These are phyloP conservation scores for Electrophaes corylata DNA, from an alignment of 2,888 invertebrate genomes.

Conservation along the genomic window DNA sequence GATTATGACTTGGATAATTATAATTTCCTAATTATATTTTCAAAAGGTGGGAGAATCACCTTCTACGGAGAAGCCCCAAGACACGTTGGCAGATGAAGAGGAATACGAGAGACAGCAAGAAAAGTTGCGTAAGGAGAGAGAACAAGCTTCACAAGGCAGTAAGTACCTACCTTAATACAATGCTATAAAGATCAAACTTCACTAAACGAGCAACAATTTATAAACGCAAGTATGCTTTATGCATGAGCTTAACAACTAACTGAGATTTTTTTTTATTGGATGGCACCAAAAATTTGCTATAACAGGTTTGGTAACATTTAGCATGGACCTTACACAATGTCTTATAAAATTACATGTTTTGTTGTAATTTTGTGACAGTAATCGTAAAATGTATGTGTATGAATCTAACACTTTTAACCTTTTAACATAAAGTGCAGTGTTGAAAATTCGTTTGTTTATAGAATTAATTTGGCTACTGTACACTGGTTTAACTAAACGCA, in stretches of 20 bases:
- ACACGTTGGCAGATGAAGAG: conserved; percentile 74
- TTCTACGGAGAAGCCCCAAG: conserved; percentile 61
- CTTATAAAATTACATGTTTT: background rate
- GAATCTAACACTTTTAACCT: background rate
- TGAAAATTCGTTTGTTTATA: too few relatives aligned
- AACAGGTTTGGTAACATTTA: background rate
- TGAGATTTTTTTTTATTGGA: background rate
- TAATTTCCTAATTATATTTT: background rate
- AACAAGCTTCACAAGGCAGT: conserved; percentile 66
- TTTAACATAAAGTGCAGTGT: background rate
- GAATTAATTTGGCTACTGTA: too few relatives aligned
- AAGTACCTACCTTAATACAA: conserved; percentile 49
- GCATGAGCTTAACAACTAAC: background rate
- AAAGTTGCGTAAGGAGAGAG: conserved; percentile 63
- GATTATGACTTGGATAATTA: too few relatives aligned
- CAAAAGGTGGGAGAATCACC: conserved; percentile 68
- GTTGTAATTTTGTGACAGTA: background rate
- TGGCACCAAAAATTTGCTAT: too few relatives aligned
- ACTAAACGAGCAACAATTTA: background rate
- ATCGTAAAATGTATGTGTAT: background rate
- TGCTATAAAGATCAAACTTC: background rate
- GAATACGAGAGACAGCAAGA: conserved; percentile 75
- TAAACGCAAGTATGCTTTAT: background rate
- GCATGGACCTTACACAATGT: background rate
- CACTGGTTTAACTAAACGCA: background rate